Base-by-base conservation (phyloP, 1,140 invertebrate species). In the Camponotus pennsylvanicus region DNA sequence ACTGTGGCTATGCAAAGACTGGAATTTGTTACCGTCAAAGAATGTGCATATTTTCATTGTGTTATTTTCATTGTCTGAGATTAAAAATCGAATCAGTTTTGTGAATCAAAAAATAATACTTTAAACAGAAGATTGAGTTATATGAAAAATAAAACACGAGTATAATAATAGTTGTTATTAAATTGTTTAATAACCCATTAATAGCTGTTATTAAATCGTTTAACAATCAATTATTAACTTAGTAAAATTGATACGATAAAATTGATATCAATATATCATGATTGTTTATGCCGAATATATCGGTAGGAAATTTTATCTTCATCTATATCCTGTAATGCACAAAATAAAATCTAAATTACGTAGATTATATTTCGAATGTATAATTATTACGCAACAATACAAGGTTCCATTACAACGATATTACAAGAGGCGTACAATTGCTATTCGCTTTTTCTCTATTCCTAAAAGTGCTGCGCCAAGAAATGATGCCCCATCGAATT, bases 401-500 rank as follows among this genome's bases (percentile, higher is more conserved):
- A n/a, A 21, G 8, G n/a, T 32, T 57, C 21, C 18, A 67, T 69
- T 7, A 42, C 13, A 45, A 18, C 32, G 9, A 57, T 37, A 42
- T n/a, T 21, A 32, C 21, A 9, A 55, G 15, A 49, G 13, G 4
- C 15, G 21, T 45, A 3, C 21, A n/a, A 6, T 67, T 2, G 15
- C 37, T 6, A 71, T n/a, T 61, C 55, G 15, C 37, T 45, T 42
- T 45, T 40, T 45, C 9, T 21, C 32, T n/a, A 32, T 7, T 13
- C 49, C 78, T 83, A 52, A 70, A 66, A 80, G 55, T 55, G 32
- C 55, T 76, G 55, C 84, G 32, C 69, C 49, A 86, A 88, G 63
- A 88, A 88, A 88, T 79, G 86, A 86, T 71, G 59, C 75, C 52
- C 75, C 84, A 86, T 59, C 75, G 66, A 86, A 88, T 86, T 76